A percentile compares a stretch with the other conserved stretches of the same genome.
phyloP scores from a whole-genome alignment of 1,140 invertebrate species.

The Yoshiicerus persimilis region DNA sequence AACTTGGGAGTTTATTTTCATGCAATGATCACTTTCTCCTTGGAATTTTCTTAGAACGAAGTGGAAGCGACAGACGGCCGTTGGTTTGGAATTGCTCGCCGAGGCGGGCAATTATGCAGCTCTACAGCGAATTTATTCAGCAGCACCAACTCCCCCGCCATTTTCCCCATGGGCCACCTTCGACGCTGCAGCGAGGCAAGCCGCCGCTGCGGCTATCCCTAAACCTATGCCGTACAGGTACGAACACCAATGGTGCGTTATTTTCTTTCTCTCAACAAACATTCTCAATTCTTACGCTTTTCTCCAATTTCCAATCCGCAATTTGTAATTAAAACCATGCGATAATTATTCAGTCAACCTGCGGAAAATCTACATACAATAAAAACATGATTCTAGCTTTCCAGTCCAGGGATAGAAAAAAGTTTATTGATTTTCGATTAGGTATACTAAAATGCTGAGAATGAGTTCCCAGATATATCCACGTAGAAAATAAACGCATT shows the following conservation, averaged over 20 bases:
- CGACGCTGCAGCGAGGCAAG: conserved; percentile 62
- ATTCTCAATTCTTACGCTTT: background rate
- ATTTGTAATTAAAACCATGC: too few species aligned
- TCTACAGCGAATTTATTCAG: conserved; percentile 76
- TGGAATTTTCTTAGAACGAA: conserved; percentile 76
- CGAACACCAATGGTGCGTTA: conserved; percentile 37
- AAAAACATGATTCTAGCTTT: too few species aligned
- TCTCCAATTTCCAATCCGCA: background rate
- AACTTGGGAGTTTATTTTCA: background rate
- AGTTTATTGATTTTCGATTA: too few species aligned
- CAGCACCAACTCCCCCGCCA: conserved; percentile 49
- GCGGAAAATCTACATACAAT: too few species aligned
- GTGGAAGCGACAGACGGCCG: conserved; percentile 98
- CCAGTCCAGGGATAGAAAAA: too few species aligned
- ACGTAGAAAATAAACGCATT: too few species aligned
- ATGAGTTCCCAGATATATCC: too few species aligned
- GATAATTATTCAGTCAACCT: too few species aligned
- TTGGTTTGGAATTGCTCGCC: conserved; percentile 90
- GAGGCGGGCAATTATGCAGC: conserved; percentile 97
- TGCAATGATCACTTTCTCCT: background rate
- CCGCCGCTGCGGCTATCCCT: conserved; percentile 68
- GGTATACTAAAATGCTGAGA: too few species aligned
- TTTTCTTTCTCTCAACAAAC: background rate
- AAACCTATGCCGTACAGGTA: conserved; percentile 81
- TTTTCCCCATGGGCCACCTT: conserved; percentile 47